A percentile compares a stretch with the other conserved stretches of the same genome.
phyloP scores from a whole-genome alignment of 2,888 invertebrate species.

The Brenthis daphne region DNA sequence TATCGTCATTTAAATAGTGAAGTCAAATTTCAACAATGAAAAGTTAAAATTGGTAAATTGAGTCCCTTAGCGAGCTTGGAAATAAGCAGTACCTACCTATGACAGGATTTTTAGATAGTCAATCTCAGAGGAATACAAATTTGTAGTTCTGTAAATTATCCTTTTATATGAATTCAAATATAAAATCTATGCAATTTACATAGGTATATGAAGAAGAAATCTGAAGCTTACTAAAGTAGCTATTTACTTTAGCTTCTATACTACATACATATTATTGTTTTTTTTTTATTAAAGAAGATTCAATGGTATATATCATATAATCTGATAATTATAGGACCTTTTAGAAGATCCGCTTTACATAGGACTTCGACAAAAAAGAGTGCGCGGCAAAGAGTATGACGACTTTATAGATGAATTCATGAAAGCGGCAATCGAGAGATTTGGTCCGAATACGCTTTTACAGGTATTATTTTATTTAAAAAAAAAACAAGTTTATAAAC shows the following conservation, averaged over 20 bases:
- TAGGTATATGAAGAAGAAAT: no score
- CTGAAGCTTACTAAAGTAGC: no score
- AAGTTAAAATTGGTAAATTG: no score
- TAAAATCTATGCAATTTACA: no score
- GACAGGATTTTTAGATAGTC: no score
- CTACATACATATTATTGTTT: neutral
- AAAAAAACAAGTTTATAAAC: neutral
- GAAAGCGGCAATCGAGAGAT: constrained; percentile 93
- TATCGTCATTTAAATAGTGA: neutral
- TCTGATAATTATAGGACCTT: constrained; percentile 81
- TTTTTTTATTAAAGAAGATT: neutral
- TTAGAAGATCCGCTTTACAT: constrained; percentile 97
- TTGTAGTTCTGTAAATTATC: no score
- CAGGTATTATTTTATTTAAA: constrained; percentile 72
- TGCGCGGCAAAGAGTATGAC: constrained; percentile 94
- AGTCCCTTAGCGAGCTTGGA: no score
- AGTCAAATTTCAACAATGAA: no score
- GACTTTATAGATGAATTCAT: constrained; percentile 98
- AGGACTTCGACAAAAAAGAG: constrained; percentile 93
- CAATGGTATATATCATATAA: neutral
- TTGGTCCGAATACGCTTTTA: constrained; percentile 92
- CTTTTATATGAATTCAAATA: no score
- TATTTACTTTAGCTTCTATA: no score
- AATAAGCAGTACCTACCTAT: no score
- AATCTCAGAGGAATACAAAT: no score